Base-by-base conservation (phyloP, 2,113 vertebrate genomes). In the Tylochromis polylepis region DNA sequence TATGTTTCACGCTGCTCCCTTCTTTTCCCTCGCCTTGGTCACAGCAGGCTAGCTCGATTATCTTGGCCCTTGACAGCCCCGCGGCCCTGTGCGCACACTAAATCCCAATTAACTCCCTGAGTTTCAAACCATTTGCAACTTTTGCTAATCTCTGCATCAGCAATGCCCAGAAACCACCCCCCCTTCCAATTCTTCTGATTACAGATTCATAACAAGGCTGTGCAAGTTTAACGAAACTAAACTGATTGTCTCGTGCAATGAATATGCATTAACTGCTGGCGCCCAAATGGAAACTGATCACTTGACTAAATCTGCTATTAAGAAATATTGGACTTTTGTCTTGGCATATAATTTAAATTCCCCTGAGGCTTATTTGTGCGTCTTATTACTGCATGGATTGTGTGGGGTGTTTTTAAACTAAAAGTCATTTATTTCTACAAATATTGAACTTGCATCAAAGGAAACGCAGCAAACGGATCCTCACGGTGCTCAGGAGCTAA, bases 11-110 rank as follows among this genome's bases (percentile, higher is more conserved):
- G 22, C 82, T 29, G 56, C 83, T 88, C 72, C 38, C 60, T 84
- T 53, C 70, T 85, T 81, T 60, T 81, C 82, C 60, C 65, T 87
- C 11, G 11, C 51, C 85, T 67, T 22, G 9, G 87, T 93, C 91
- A 91, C 91, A 92, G 91, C 84, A 81, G 90, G 91, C 70, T 67
- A 31, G 84, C 88, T 77, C 88, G 91, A 93, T 93, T 87, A 86
- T 86, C 87, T 79, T 36, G 82, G 82, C 84, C 57, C 82, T 81
- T 83, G 88, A 91, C 83, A 80, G 87, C 85, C 83, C 79, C 4
- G 78, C 84, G 20, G 87, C 82, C 46, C 67, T 58, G 78, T 43
- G n/a, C 6, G 77, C 75, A 70, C 77, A 11, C 85, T 79, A 91
- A 91, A 85, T 92, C 90, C 87, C 83, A 92, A 93, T 92, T 91